A percentile compares a stretch with the other conserved stretches of the same genome.
These are phyloP conservation scores for Atherinomorus stipes DNA, from an alignment of 2,113 vertebrate genomes.

Conservation along the genomic window DNA sequence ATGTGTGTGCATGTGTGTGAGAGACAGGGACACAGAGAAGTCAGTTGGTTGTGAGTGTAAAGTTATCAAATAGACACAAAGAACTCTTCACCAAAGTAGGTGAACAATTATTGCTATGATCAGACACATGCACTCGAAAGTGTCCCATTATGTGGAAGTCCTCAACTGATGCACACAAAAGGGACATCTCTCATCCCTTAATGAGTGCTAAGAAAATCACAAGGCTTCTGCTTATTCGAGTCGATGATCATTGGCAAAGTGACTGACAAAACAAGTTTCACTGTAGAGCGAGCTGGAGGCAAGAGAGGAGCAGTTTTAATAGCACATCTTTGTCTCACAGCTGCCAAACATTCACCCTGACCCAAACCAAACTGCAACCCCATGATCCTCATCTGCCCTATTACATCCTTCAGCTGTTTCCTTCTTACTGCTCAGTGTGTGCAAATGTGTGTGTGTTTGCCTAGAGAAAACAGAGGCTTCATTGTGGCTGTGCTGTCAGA, in stretches of 20 bases:
- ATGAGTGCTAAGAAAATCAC: conserved; percentile 48
- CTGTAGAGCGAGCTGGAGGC: conserved; percentile 48
- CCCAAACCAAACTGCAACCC: conserved; percentile 75
- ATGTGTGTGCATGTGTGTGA: conserved; percentile 5
- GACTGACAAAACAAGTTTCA: conserved; percentile 63
- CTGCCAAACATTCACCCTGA: conserved; percentile 72
- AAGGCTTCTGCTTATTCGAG: conserved; percentile 41
- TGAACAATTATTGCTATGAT: conserved; percentile 24
- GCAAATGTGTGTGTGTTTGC: conserved; percentile 49
- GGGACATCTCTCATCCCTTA: conserved; percentile 6
- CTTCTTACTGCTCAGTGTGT: conserved; percentile 47
- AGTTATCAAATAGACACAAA: conserved; percentile 30
- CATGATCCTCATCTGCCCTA: conserved; percentile 84
- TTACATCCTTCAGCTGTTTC: conserved; percentile 83
- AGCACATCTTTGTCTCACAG: conserved; percentile 71
- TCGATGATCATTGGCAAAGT: conserved; percentile 22
- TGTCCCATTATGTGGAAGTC: not conserved
- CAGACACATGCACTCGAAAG: conserved; percentile 1
- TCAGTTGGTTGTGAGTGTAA: conserved; percentile 1
- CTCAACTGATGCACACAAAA: not conserved
- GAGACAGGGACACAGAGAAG: not conserved
- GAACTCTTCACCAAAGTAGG: not conserved
- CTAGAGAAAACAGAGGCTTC: conserved; percentile 66
- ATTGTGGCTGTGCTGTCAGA: conserved; percentile 56
- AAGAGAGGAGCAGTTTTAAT: conserved; percentile 55